Evolutionary conservation across 2,113 vertebrate genomes (phyloP).

Genomic region (Erpornis zantholeuca): DNA sequence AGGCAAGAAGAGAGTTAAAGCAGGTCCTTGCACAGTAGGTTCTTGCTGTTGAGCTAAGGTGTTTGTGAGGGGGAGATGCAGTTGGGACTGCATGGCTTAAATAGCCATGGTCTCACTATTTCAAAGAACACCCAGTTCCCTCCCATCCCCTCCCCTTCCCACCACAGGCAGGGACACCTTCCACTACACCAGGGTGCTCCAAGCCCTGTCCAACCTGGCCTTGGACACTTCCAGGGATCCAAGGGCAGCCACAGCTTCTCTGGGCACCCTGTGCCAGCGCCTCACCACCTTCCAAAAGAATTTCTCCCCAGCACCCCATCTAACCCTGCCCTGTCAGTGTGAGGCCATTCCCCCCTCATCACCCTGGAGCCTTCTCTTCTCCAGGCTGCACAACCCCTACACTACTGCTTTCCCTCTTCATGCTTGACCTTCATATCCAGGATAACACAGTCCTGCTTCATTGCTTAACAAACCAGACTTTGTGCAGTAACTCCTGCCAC

Average conservation of each 20-base stretch:
- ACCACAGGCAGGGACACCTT: background rate
- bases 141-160: too few relatives aligned
- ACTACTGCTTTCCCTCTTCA: too few relatives aligned
- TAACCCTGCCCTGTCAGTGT: background rate
- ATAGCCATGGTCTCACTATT: background rate
- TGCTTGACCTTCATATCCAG: too few relatives aligned
- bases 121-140: background rate
- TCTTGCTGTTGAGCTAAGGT: background rate
- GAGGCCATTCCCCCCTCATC: background rate
- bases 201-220: background rate
- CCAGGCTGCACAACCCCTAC: background rate
- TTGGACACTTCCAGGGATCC: background rate
- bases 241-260: background rate
- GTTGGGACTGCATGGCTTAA: background rate
- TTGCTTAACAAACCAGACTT: background rate
- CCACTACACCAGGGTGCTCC: rapidly evolving
- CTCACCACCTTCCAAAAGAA: background rate
- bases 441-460: too few relatives aligned
- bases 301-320: background rate
- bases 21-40: rapidly evolving
- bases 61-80: background rate
- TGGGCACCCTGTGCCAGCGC: background rate
- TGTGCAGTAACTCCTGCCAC: background rate
- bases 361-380: background rate
- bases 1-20: background rate